Evolutionary conservation across 1,140 invertebrate species (phyloP).

Genomic region (Oreohelix idahoensis): DNA sequence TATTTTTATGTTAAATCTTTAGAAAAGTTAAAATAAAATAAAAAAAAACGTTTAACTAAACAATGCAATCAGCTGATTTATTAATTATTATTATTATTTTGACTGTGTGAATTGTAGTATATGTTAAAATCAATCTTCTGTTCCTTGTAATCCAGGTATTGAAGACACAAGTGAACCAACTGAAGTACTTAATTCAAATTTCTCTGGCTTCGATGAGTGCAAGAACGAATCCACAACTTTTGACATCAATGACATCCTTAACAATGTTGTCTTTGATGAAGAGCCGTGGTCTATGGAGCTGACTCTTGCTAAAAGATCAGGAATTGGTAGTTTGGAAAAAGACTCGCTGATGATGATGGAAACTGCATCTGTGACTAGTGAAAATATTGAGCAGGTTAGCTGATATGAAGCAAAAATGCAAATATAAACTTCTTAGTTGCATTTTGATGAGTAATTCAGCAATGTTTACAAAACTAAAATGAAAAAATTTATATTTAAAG

Average conservation of each 20-base stretch:
- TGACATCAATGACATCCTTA: slow-evolving; percentile 40
- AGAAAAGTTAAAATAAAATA: no score
- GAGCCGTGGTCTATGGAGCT: slow-evolving; percentile 23
- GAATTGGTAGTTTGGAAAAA: neutral
- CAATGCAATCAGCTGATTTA: neutral
- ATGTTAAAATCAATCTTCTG: no score
- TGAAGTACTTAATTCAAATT: slow-evolving; percentile 8
- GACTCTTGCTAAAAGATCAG: neutral
- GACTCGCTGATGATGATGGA: slow-evolving; percentile 38
- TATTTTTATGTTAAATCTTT: no score
- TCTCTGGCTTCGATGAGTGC: slow-evolving; percentile 25
- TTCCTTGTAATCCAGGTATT: neutral
- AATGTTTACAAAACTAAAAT: no score
- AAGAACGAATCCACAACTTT: neutral
- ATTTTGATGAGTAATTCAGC: no score
- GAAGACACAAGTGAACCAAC: slow-evolving; percentile 13
- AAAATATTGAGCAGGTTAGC: slow-evolving; percentile 44
- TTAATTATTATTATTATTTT: neutral
- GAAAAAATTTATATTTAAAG: no score
- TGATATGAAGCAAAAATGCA: neutral
- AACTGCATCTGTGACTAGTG: slow-evolving; percentile 54
- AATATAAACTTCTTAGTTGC: neutral
- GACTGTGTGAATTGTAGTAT: neutral
- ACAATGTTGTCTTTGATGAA: slow-evolving; percentile 39
- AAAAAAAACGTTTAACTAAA: neutral